Evolutionary conservation across 2,797 vertebrate genomes (phyloP).

Genomic region (Myotis planiceps): DNA sequence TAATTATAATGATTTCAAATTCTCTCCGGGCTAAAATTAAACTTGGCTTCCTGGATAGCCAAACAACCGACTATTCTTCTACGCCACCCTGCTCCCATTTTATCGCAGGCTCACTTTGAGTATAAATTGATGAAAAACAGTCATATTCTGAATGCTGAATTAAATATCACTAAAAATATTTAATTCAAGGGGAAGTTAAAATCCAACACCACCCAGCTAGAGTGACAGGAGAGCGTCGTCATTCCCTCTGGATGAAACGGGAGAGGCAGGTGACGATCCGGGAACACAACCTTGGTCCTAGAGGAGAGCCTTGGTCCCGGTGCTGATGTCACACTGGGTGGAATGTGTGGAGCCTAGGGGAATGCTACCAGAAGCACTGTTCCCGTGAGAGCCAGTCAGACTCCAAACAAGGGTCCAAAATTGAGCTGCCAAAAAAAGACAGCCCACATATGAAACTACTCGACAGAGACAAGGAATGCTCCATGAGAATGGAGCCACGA

Average conservation of each 20-base stretch:
- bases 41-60: conserved; percentile 75
- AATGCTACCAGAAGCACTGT: background rate
- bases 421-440: background rate
- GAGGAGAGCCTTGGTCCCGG: background rate
- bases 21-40: conserved; percentile 78
- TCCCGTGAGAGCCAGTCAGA: background rate
- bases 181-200: conserved; percentile 7
- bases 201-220: background rate
- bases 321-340: background rate
- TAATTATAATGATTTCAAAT: conserved; percentile 83
- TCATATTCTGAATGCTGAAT: conserved; percentile 58
- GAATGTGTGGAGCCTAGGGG: background rate
- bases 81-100: conserved; percentile 51
- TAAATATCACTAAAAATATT: conserved; percentile 56
- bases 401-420: background rate
- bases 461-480: background rate
- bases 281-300: background rate
- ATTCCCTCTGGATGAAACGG: background rate
- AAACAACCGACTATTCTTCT: conserved; percentile 73
- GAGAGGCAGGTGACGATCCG: conserved; percentile 8
- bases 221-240: background rate
- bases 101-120: conserved; percentile 63
- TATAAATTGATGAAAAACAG: conserved; percentile 71
- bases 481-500: background rate
- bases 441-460: background rate